Evolutionary conservation across 2,888 invertebrate species (phyloP).

Genomic region (Drosophila eohydei): DNA sequence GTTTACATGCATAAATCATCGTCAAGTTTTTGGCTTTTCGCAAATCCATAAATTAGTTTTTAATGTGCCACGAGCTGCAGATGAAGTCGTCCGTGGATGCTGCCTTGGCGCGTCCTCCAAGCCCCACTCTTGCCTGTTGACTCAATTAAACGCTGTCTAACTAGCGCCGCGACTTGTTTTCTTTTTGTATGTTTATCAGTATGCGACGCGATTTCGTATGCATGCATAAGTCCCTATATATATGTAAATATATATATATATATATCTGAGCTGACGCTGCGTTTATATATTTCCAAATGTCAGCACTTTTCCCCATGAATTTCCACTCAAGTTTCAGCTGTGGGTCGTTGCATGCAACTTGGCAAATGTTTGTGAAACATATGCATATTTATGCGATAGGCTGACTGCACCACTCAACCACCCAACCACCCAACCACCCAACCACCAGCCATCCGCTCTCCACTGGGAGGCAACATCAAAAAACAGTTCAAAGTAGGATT

Average conservation of each 20-base stretch:
- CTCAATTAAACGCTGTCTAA: slow-evolving; percentile 75
- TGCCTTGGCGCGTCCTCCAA: slow-evolving; percentile 37
- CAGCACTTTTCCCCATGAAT: slow-evolving; percentile 72
- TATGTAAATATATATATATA: slow-evolving; percentile 17
- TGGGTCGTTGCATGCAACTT: slow-evolving; percentile 38
- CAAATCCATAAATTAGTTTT: slow-evolving; percentile 78
- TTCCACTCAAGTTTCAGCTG: slow-evolving; percentile 46
- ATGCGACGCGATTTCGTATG: slow-evolving; percentile 58
- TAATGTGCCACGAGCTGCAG: slow-evolving; percentile 51
- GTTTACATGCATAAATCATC: slow-evolving; percentile 64
- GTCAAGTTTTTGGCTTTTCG: slow-evolving; percentile 58
- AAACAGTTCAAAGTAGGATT: slow-evolving; percentile 13
- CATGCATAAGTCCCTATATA: slow-evolving; percentile 48
- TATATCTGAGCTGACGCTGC: slow-evolving; percentile 58
- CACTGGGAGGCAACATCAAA: slow-evolving; percentile 1
- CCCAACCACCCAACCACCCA: neutral
- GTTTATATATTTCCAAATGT: slow-evolving; percentile 72
- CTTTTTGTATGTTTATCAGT: slow-evolving; percentile 64
- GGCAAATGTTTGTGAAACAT: slow-evolving; percentile 67
- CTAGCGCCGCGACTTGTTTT: slow-evolving; percentile 53
- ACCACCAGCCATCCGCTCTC: neutral
- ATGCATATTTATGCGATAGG: slow-evolving; percentile 70
- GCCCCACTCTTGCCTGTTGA: slow-evolving; percentile 50
- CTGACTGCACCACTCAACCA: slow-evolving; percentile 22
- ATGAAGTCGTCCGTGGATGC: slow-evolving; percentile 2